Evolutionary conservation across 2,888 invertebrate genomes (phyloP).

Genomic region (Noctuana brunneofusca): DNA sequence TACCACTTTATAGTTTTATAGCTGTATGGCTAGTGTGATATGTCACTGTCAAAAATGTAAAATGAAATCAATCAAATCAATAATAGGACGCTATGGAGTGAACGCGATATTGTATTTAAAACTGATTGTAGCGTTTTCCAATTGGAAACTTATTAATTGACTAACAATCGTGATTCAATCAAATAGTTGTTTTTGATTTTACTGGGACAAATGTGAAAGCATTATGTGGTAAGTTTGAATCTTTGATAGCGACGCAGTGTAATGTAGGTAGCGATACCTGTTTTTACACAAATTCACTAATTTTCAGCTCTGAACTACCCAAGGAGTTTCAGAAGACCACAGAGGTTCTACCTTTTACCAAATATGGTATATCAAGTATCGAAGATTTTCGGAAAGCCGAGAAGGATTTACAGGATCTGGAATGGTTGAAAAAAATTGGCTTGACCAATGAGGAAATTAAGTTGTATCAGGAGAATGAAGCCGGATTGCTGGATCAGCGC

Average conservation of each 20-base stretch:
- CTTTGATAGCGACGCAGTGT: not conserved
- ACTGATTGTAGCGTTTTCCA: constrained; percentile 15
- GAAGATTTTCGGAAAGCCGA: constrained; percentile 69
- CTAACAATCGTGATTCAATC: not conserved
- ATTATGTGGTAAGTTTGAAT: constrained; percentile 32
- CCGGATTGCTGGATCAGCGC: constrained; percentile 56
- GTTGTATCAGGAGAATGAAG: constrained; percentile 73
- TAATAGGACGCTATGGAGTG: constrained; percentile 14
- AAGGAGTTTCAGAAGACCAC: constrained; percentile 69
- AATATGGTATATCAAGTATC: constrained; percentile 70
- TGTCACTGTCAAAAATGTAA: not conserved
- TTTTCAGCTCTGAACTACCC: constrained; percentile 64
- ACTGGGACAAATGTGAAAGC: constrained; percentile 26
- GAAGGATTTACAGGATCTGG: constrained; percentile 62
- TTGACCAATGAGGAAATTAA: constrained; percentile 76
- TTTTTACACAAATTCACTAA: constrained; percentile 2
- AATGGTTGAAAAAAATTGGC: constrained; percentile 74
- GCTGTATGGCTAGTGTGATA: no score
- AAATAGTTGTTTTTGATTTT: not conserved
- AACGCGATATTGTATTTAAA: constrained; percentile 3
- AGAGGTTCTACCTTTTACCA: constrained; percentile 67
- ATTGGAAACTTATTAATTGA: constrained; percentile 8
- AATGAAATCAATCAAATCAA: not conserved
- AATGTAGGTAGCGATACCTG: not conserved
- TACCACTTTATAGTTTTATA: no score